A percentile compares a stretch with the other conserved stretches of the same genome.
These are phyloP conservation scores for Therioaphis trifolii DNA, from an alignment of 2,888 invertebrate species.

Conservation along the genomic window DNA sequence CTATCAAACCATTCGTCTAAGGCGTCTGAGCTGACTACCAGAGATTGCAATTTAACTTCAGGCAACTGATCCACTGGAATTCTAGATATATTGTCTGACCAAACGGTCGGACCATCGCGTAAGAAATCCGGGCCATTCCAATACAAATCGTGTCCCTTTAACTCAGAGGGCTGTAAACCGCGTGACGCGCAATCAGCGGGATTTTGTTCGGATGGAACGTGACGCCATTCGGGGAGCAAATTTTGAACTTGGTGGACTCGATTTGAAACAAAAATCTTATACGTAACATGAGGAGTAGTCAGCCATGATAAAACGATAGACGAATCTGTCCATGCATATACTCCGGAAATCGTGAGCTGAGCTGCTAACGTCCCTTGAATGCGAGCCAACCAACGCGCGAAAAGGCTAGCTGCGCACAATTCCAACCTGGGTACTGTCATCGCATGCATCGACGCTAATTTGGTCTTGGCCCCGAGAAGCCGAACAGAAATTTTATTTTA, in stretches of 20 bases:
- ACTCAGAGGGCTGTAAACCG: background rate
- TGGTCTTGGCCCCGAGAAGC: background rate
- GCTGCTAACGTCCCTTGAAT: background rate
- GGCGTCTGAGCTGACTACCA: background rate
- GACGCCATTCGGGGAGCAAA: background rate
- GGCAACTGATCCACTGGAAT: background rate
- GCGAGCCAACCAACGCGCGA: background rate
- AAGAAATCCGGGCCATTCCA: conserved; percentile 64
- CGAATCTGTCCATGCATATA: conserved; percentile 37
- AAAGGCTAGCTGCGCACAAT: background rate
- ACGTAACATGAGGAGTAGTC: background rate
- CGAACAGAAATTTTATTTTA: background rate
- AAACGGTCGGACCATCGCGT: background rate
- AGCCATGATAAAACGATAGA: conserved; percentile 27
- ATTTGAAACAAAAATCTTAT: background rate
- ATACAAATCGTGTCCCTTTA: no score
- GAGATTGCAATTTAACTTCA: background rate
- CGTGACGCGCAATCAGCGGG: conserved; percentile 21
- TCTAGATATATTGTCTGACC: background rate
- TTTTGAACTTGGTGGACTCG: background rate
- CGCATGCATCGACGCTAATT: background rate
- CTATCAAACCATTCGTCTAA: background rate
- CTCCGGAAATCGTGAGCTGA: background rate
- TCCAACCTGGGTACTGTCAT: background rate
- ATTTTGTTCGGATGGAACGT: background rate